Conservation (phyloP, 37 sponge, comb jelly and placozoan species). For the Spongilla lacustris region DNA sequence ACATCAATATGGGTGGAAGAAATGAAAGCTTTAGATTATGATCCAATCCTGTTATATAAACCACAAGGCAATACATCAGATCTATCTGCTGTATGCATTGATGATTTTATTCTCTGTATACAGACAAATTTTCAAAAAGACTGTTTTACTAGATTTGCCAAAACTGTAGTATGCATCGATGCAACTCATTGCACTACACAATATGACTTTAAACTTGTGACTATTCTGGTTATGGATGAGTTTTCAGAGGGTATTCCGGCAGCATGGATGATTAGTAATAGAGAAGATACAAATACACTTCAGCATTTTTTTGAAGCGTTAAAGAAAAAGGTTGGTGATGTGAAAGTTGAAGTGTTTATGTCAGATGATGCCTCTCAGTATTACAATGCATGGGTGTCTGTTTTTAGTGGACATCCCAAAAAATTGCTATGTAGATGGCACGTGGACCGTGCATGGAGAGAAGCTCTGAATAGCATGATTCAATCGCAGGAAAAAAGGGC, state of each 20-base stretch:
- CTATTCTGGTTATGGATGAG: conserved; percentile 66
- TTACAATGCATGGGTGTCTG: conserved; percentile 58
- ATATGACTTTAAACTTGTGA: conserved; percentile 29
- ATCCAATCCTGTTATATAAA: conserved; percentile 23
- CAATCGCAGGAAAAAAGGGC: not conserved
- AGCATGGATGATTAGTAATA: conserved; percentile 44
- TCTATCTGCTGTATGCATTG: not conserved
- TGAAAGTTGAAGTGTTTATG: conserved; percentile 39
- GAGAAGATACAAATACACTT: conserved; percentile 34
- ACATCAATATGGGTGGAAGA: conserved; percentile 26
- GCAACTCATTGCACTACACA: conserved; percentile 42
- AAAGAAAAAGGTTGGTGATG: conserved; percentile 13
- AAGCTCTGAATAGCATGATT: conserved; percentile 7
- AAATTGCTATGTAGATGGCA: conserved; percentile 62
- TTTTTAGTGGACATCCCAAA: conserved; percentile 38
- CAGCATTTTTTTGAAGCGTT: conserved; percentile 24
- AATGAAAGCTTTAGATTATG: conserved; percentile 10
- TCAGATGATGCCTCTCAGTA: conserved; percentile 58
- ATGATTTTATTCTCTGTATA: conserved; percentile 30
- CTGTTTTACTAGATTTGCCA: not conserved
- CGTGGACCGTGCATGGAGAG: conserved; percentile 65
- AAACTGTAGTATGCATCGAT: conserved; percentile 22
- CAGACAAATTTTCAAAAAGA: conserved; percentile 29
- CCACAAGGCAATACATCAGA: conserved; percentile 3
- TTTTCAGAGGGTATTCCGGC: conserved; percentile 71